Percentiles rank a stretch among this genome's conserved stretches.
Evolutionary conservation across 2,797 vertebrate genomes (phyloP).

Genomic region (Pachyuromys duprasi): DNA sequence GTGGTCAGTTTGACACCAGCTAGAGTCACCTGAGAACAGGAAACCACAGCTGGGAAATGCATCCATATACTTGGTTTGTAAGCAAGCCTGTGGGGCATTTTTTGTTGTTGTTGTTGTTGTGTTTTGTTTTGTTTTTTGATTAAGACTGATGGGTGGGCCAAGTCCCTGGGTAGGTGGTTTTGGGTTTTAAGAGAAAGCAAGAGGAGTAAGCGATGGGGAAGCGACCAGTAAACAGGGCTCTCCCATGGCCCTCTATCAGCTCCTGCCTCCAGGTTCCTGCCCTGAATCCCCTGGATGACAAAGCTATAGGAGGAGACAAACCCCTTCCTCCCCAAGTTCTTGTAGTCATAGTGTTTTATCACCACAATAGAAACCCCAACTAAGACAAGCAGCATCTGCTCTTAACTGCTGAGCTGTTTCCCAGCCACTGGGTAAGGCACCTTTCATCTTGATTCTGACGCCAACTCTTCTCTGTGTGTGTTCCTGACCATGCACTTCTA

Average conservation of each 20-base stretch:
- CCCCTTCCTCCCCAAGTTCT: neutral
- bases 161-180: neutral
- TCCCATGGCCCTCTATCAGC: neutral
- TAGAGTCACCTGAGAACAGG: too few species aligned
- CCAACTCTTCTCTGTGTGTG: neutral
- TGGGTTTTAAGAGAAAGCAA: neutral
- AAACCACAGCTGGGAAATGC: neutral
- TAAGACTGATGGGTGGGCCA: too few species aligned
- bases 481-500: slow-evolving; percentile 14
- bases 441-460: slow-evolving; percentile 3
- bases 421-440: too few species aligned
- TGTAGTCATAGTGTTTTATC: too few species aligned
- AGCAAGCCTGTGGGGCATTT: too few species aligned
- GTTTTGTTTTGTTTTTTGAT: neutral
- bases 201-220: too few species aligned
- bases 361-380: neutral
- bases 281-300: neutral
- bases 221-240: neutral
- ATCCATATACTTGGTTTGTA: too few species aligned
- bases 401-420: neutral
- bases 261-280: neutral
- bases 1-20: neutral
- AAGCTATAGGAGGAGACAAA: neutral
- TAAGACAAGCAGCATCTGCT: neutral
- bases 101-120: too few species aligned